These are phyloP conservation scores for Girardinichthys multiradiatus DNA, from an alignment of 2,113 vertebrate genomes.

Conservation along the genomic window DNA sequence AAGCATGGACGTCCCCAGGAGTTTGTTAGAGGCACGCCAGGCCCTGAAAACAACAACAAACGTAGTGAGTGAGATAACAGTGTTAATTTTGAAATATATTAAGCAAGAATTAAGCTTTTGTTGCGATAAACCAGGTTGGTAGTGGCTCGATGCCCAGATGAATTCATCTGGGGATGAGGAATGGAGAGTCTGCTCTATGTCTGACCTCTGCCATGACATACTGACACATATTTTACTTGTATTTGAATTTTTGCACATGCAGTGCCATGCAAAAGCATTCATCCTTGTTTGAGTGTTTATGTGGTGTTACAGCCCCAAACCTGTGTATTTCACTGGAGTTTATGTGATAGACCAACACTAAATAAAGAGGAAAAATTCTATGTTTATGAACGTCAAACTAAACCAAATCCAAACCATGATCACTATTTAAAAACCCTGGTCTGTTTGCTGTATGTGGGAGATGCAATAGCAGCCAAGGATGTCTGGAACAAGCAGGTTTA, in stretches of 20 bases:
- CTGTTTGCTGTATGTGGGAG: no score
- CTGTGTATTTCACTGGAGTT: no score
- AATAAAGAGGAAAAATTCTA: no score
- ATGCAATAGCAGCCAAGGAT: no score
- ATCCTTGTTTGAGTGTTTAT: no score
- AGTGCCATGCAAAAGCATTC: no score
- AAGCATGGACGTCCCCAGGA: slow-evolving; percentile 83
- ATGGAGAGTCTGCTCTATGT: neutral
- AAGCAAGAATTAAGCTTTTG: slow-evolving; percentile 23
- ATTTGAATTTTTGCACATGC: neutral
- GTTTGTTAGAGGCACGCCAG: slow-evolving; percentile 71
- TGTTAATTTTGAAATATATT: slow-evolving; percentile 5
- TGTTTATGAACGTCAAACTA: no score
- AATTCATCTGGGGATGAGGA: slow-evolving; percentile 14
- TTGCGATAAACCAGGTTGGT: slow-evolving; percentile 21
- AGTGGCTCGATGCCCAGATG: slow-evolving; percentile 9
- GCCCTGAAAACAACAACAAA: slow-evolving; percentile 81
- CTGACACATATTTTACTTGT: slow-evolving; percentile 8
- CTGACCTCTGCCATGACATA: slow-evolving; percentile 10
- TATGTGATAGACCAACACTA: no score
- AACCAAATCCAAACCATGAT: no score
- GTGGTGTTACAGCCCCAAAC: no score
- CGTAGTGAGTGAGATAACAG: slow-evolving; percentile 81
- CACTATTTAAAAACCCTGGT: no score
- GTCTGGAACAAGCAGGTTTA: no score